Evolutionary conservation across 2,888 invertebrate species (phyloP).

Genomic region (Acanthococcus lagerstroemiae): DNA sequence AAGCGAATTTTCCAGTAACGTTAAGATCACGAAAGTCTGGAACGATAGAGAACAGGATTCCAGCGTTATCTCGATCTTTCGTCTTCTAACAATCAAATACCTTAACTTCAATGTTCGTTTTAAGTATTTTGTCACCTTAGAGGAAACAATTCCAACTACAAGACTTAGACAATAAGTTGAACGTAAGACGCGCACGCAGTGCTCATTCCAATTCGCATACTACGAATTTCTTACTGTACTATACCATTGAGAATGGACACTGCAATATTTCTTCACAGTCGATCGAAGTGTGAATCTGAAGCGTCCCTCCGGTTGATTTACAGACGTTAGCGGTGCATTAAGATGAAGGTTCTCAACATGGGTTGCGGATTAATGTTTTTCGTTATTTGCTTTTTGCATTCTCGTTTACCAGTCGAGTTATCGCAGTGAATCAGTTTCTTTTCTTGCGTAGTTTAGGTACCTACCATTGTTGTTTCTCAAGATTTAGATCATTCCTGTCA

Average conservation of each 20-base stretch:
- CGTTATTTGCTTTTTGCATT: too few relatives aligned
- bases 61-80: constrained; percentile 23
- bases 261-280: constrained; percentile 25
- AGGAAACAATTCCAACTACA: constrained; percentile 20
- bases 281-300: constrained; percentile 26
- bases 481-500: too few relatives aligned
- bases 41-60: constrained; percentile 20
- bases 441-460: too few relatives aligned
- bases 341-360: constrained; percentile 24
- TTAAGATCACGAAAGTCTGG: constrained; percentile 8
- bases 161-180: constrained; percentile 15
- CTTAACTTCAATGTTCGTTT: constrained; percentile 21
- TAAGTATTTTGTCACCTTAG: constrained; percentile 28
- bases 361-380: too few relatives aligned
- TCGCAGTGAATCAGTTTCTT: too few relatives aligned
- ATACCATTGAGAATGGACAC: constrained; percentile 13
- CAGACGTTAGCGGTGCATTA: constrained; percentile 16
- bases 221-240: constrained; percentile 28
- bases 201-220: constrained; percentile 27
- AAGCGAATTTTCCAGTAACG: constrained; percentile 10
- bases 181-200: constrained; percentile 23
- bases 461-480: too few relatives aligned
- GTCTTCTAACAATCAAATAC: constrained; percentile 27
- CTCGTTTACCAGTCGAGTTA: too few relatives aligned
- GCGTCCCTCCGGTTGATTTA: constrained; percentile 19